phyloP scores from a whole-genome alignment of 2,888 invertebrate genomes.

The Drosophila phalerata region DNA sequence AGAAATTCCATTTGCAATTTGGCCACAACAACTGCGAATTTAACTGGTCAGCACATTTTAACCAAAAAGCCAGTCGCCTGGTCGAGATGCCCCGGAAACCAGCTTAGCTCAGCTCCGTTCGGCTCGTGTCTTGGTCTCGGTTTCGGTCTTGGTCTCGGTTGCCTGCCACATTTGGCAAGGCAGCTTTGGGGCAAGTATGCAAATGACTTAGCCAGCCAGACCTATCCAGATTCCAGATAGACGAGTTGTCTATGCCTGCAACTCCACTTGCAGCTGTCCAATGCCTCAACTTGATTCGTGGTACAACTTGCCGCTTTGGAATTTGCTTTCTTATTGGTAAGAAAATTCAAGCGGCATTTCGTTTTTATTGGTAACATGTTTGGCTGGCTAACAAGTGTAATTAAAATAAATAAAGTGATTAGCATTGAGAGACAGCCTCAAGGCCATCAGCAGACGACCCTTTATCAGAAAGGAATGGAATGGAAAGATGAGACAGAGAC shows the following conservation, averaged over 20 bases:
- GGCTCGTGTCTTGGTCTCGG: background rate
- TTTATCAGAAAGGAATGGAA: background rate
- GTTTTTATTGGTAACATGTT: conserved; percentile 79
- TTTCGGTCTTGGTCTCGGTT: background rate
- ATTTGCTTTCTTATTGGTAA: conserved; percentile 73
- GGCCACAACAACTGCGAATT: conserved; percentile 9
- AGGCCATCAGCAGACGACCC: conserved; percentile 37
- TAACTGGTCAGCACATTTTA: conserved; percentile 48
- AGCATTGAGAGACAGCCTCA: conserved; percentile 30
- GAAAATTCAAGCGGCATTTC: conserved; percentile 56
- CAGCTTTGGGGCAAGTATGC: conserved; percentile 74
- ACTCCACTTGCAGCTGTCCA: conserved; percentile 14
- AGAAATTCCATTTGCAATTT: conserved; percentile 55
- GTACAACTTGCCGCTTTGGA: conserved; percentile 45
- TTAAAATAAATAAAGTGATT: conserved; percentile 43
- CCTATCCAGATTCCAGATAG: conserved; percentile 36
- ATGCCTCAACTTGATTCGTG: background rate
- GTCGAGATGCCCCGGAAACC: conserved; percentile 41
- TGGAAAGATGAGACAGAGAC: background rate
- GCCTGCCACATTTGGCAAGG: conserved; percentile 56
- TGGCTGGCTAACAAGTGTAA: conserved; percentile 50
- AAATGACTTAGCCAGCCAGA: conserved; percentile 48
- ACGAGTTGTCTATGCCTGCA: conserved; percentile 28
- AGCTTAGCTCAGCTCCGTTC: conserved; percentile 30
- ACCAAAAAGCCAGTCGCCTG: conserved; percentile 1